Percentiles rank a stretch among this genome's conserved stretches.
These are phyloP conservation scores for Ectemnius cavifrons DNA, from an alignment of 2,888 invertebrate species.

Conservation along the genomic window DNA sequence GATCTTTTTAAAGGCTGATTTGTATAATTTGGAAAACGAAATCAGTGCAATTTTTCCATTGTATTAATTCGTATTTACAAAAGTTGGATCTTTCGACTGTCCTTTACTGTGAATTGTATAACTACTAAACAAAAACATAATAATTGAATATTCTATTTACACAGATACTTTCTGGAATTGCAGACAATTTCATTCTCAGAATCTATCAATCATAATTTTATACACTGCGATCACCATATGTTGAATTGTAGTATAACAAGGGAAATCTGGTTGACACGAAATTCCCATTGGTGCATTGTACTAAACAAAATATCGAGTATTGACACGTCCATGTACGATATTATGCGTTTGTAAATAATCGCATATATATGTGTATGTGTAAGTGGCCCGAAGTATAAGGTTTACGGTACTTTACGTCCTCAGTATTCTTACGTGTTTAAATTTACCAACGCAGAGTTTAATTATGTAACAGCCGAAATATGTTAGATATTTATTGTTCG, in stretches of 20 bases:
- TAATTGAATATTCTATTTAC: too few species aligned
- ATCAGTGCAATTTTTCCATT: too few species aligned
- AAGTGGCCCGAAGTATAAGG: neutral
- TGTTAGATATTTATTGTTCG: too few species aligned
- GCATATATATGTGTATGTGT: too few species aligned
- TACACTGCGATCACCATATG: slow-evolving; percentile 12
- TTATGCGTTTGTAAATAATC: neutral
- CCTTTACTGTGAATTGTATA: neutral
- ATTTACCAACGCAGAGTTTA: too few species aligned
- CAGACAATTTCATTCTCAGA: too few species aligned
- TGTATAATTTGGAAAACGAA: too few species aligned
- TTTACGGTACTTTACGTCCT: neutral
- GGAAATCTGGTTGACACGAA: slow-evolving; percentile 27
- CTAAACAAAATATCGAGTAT: slow-evolving; percentile 7
- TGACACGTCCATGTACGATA: slow-evolving; percentile 13
- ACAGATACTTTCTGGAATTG: too few species aligned
- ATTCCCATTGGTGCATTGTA: slow-evolving; percentile 17
- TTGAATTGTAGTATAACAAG: neutral
- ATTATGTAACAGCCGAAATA: too few species aligned
- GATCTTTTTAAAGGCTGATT: too few species aligned
- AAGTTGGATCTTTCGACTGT: neutral
- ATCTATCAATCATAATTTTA: slow-evolving; percentile 12
- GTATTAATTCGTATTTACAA: neutral
- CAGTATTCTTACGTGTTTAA: too few species aligned
- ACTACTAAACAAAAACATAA: too few species aligned